Evolutionary conservation across 2,888 invertebrate species (phyloP), one percentile per base, ranked within the genome.

Genomic region (Tiliacea aurago): DNA sequence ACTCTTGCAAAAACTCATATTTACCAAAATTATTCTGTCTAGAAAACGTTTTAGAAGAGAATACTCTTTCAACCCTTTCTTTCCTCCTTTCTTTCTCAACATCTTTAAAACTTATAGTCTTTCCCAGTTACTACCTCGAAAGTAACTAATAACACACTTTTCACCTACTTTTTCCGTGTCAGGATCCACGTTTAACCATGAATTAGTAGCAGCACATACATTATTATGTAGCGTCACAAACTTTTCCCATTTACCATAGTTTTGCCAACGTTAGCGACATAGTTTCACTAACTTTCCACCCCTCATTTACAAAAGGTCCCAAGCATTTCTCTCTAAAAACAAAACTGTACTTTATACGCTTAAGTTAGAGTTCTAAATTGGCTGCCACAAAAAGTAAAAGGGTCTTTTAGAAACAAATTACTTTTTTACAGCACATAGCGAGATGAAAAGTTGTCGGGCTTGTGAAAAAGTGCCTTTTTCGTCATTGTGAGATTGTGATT

Each of bases 391-490:
- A 58, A 79, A 72, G 65, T 78, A 76, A 83, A 85, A 86, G 78
- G 84, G 81, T 86, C 83, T 84, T 84, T 88, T 80, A 78, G 83
- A 78, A 80, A 88, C 88, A 87, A 90, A 90, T 91, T 89, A 89
- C 83, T 81, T 88, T 91, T 91, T 91, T 89, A 89, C 89, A 89
- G 84, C 83, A 83, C 83, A 84, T 83, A 79, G 82, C 71, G 84
- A 84, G 86, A 87, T 87, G 87, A 86, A 89, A 89, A 88, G 87
- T 89, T 86, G 84, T 70, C 75, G 71, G 81, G 71, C 23, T 76
- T 75, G 78, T 76, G 81, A 83, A 79, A 80, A 80, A 81, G 72
- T 71, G 55, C 53, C 61, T 72, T 76, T 86, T 81, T 79, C 49
- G 55, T 65, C 64, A 72, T 73, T 74, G 64, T 53, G 74, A 81